Base-by-base conservation (phyloP, 1,140 invertebrate species). In the Drosophila dunni region DNA sequence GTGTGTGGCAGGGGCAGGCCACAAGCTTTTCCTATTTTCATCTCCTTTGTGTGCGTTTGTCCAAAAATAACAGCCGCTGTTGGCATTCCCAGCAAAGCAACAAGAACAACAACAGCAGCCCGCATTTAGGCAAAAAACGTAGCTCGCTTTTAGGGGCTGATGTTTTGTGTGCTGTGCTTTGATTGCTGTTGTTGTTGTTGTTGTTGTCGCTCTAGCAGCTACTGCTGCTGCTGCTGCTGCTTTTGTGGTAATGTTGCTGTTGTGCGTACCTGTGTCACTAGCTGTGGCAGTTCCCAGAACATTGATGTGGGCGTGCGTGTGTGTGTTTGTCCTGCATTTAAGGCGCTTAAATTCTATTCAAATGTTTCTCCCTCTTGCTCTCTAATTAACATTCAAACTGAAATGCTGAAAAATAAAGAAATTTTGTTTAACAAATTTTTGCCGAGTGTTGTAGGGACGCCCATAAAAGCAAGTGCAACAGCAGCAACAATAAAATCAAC, bases 381-480 rank as follows among this genome's bases (percentile, higher is more conserved):
- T 29, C 24, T 79, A 88, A 88, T 88, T 88, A 88, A 80, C 84
- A 89, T 88, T 82, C 67, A 75, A 69, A 69, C 65, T 71, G 60
- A 53, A 58, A 72, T 64, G 17, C 40, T 38, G 10, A 15, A 24
- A 58, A 60, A 62, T 44, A 17, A 57, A 42, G 15, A 63, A 64
- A 36, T 57, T 56, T 58, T 63, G 57, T 72, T 64, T 44, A 62
- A 76, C 53, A 70, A 75, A 70, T 61, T 48, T 69, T 66, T 75
- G 65, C 44, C 36, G 46, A 68, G 56, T 68, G 56, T 68, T 61
- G 64, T 56, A 67, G 56, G 38, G 38, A 60, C 63, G 64, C 63
- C 70, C 70, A 58, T 64, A 58, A 60, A 17, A 65, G 61, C 53
- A 74, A 58, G 36, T 40, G 24, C 48, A 57, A 17, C 61, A 60